A percentile compares a stretch with the other conserved stretches of the same genome.
These are phyloP conservation scores for Ophiodon elongatus DNA, from an alignment of 2,113 vertebrate species.

Conservation along the genomic window DNA sequence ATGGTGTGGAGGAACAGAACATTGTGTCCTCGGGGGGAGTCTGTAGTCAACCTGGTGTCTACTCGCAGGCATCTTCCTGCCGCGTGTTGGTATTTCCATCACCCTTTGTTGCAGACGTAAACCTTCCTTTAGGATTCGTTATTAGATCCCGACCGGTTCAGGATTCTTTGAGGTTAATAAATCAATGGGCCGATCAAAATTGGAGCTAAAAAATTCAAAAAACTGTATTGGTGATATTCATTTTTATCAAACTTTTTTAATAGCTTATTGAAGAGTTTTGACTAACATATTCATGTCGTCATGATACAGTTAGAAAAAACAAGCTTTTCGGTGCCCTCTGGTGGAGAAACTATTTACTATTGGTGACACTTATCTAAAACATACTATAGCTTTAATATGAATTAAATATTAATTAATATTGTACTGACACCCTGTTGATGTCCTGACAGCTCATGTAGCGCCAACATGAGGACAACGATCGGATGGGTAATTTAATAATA, in stretches of 20 bases:
- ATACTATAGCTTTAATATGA: background rate
- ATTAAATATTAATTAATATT: too few species aligned
- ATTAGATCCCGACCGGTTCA: background rate
- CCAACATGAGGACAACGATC: too few species aligned
- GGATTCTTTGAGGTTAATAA: background rate
- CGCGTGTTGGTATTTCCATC: background rate
- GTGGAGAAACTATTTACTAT: background rate
- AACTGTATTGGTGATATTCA: background rate
- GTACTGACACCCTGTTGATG: too few species aligned
- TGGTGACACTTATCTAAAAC: background rate
- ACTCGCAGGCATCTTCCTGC: background rate
- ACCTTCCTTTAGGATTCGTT: background rate
- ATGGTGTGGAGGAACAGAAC: constrained; percentile 61
- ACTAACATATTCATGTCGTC: too few species aligned
- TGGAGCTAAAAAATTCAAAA: background rate
- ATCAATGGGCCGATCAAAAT: background rate
- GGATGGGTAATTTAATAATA: too few species aligned
- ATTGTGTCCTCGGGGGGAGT: constrained; percentile 47
- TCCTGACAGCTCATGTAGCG: too few species aligned
- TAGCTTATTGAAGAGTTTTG: background rate
- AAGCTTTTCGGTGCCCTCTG: background rate
- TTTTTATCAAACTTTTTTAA: background rate
- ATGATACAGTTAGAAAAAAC: background rate
- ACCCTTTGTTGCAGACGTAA: background rate
- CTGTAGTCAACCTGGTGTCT: background rate